A percentile compares a stretch with the other conserved stretches of the same genome.
Evolutionary conservation across 1,140 invertebrate species (phyloP).

Genomic region (Saccostrea glomerata): DNA sequence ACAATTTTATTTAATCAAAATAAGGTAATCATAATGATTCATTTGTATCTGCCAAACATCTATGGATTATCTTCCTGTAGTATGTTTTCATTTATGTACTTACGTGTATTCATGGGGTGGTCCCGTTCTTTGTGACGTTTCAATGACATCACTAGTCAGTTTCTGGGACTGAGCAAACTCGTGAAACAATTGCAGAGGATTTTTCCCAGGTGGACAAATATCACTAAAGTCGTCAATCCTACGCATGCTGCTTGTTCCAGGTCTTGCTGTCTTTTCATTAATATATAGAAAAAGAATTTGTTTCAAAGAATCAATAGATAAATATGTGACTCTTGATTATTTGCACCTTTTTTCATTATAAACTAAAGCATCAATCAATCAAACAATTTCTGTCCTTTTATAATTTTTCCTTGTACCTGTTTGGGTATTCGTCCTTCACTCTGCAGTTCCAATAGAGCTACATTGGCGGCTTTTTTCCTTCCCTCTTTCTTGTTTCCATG

Average conservation of each 20-base stretch:
- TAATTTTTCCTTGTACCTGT: background rate
- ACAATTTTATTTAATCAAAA: too few species aligned
- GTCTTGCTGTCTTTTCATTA: background rate
- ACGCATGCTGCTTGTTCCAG: background rate
- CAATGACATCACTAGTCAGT: background rate
- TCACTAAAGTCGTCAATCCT: background rate
- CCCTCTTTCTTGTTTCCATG: conserved; percentile 75
- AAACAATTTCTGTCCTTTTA: too few species aligned
- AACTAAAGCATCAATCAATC: too few species aligned
- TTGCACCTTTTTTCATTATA: too few species aligned
- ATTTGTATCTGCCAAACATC: too few species aligned
- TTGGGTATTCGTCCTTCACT: conserved; percentile 62
- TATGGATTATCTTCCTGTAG: background rate
- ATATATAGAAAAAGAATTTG: too few species aligned
- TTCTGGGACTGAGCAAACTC: background rate
- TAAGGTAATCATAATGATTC: too few species aligned
- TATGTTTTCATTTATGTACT: background rate
- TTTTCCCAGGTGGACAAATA: conserved; percentile 26
- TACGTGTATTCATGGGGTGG: background rate
- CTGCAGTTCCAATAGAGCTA: conserved; percentile 68
- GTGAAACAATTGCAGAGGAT: conserved; percentile 5
- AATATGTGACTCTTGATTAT: too few species aligned
- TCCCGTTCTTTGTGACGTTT: background rate
- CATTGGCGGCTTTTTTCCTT: conserved; percentile 70
- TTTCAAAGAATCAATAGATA: too few species aligned